Conservation (phyloP, 2,797 vertebrate genomes). For the Ammospiza maritima region DNA sequence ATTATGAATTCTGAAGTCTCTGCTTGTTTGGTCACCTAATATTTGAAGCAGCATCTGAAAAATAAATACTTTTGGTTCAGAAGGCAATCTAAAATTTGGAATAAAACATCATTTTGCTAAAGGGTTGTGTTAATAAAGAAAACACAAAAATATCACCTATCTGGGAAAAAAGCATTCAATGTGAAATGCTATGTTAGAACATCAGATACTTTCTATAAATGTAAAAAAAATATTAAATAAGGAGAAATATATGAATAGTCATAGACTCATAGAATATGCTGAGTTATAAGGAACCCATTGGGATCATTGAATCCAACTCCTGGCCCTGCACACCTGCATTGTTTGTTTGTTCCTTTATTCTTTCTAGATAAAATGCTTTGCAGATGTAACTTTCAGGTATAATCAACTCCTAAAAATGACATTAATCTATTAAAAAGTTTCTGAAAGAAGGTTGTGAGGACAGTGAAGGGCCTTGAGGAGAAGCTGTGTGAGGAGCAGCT, state of each 20-base stretch:
- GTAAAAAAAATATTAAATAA: neutral
- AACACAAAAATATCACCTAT: neutral
- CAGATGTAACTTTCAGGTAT: neutral
- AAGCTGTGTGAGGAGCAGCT: rapidly evolving
- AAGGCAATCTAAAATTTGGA: neutral
- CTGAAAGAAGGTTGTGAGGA: neutral
- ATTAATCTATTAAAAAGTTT: neutral
- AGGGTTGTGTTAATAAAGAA: neutral
- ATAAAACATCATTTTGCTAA: neutral
- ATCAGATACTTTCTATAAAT: neutral
- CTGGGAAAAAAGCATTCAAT: neutral
- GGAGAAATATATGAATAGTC: neutral
- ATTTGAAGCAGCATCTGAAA: neutral
- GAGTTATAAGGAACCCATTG: neutral
- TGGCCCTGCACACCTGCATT: rapidly evolving
- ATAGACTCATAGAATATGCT: neutral
- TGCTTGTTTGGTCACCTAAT: neutral
- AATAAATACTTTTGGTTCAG: neutral
- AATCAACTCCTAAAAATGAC: neutral
- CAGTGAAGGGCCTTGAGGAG: neutral
- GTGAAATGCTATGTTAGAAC: neutral
- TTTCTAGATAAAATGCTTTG: neutral
- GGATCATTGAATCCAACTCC: neutral
- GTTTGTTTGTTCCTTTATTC: neutral
- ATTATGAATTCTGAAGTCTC: neutral